A percentile compares a stretch with the other conserved stretches of the same genome.
phyloP scores from a whole-genome alignment of 2,888 invertebrate genomes.

The Tromatobia lineatoria region DNA sequence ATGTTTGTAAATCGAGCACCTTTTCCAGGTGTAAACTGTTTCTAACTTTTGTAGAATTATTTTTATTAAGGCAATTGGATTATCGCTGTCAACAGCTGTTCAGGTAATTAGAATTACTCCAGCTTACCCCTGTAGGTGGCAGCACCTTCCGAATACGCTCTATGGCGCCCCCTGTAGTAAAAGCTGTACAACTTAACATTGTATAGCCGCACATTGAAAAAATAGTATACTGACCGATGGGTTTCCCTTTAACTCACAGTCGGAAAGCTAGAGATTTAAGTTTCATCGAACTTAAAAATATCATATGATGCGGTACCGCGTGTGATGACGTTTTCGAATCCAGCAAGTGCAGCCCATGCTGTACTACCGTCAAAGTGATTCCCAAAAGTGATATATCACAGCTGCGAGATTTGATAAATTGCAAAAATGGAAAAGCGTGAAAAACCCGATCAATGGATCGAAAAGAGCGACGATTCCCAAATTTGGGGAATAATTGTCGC shows the following conservation, averaged over 20 bases:
- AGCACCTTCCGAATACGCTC: conserved; percentile 31
- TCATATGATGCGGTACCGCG: conserved; percentile 1
- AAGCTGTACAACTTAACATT: not conserved
- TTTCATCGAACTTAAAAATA: not conserved
- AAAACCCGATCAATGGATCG: conserved; percentile 68
- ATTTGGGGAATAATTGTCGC: conserved; percentile 81
- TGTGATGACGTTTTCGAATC: conserved; percentile 66
- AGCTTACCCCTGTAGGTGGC: conserved; percentile 20
- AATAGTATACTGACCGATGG: not conserved
- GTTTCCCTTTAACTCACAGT: not conserved
- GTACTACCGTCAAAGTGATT: conserved; percentile 26
- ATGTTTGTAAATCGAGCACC: too few species aligned
- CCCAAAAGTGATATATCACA: conserved; percentile 1
- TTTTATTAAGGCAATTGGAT: too few species aligned
- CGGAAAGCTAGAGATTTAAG: conserved; percentile 14
- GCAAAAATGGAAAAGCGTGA: conserved; percentile 78
- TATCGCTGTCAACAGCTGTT: not conserved
- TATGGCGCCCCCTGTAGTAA: conserved; percentile 16
- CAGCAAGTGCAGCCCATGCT: conserved; percentile 41
- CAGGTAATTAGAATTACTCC: not conserved
- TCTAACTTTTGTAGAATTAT: too few species aligned
- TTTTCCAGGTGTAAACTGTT: too few species aligned
- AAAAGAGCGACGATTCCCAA: conserved; percentile 75
- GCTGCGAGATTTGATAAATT: conserved; percentile 36
- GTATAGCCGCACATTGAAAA: not conserved